A percentile compares a stretch with the other conserved stretches of the same genome.
Conservation (phyloP, 2,113 vertebrate species). For the Colius striatus region DNA sequence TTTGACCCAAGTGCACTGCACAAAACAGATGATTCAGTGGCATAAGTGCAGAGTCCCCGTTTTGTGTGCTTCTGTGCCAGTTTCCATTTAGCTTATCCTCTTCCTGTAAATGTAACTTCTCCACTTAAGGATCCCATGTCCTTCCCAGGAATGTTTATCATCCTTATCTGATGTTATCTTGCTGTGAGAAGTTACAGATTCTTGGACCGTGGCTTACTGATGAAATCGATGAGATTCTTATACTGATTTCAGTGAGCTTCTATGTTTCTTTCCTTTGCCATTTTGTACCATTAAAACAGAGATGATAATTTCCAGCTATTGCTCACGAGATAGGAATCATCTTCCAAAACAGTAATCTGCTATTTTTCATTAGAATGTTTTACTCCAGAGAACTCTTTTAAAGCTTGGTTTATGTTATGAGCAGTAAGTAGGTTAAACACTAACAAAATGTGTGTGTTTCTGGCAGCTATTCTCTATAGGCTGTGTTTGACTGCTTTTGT, state of each 20-base stretch:
- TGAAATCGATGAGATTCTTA: background rate
- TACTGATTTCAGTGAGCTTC: background rate
- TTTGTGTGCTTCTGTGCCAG: background rate
- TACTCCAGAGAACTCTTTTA: background rate
- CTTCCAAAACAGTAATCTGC: background rate
- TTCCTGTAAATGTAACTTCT: background rate
- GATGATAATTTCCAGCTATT: slow-evolving; percentile 28
- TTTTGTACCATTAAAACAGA: background rate
- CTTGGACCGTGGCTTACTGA: background rate
- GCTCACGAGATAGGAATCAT: slow-evolving; percentile 39
- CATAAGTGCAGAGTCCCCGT: background rate
- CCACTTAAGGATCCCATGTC: background rate
- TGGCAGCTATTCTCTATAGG: background rate
- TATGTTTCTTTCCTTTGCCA: background rate
- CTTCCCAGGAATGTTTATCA: background rate
- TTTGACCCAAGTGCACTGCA: background rate
- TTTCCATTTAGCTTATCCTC: background rate
- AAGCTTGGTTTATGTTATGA: background rate
- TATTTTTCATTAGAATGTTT: slow-evolving; percentile 31
- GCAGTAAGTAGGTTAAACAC: background rate
- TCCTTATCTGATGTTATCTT: background rate
- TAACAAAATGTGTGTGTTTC: background rate
- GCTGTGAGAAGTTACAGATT: background rate
- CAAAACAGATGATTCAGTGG: background rate
- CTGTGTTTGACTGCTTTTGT: background rate